Evolutionary conservation across 2,113 vertebrate genomes (phyloP).

Genomic region (Beaufortia kweichowensis): DNA sequence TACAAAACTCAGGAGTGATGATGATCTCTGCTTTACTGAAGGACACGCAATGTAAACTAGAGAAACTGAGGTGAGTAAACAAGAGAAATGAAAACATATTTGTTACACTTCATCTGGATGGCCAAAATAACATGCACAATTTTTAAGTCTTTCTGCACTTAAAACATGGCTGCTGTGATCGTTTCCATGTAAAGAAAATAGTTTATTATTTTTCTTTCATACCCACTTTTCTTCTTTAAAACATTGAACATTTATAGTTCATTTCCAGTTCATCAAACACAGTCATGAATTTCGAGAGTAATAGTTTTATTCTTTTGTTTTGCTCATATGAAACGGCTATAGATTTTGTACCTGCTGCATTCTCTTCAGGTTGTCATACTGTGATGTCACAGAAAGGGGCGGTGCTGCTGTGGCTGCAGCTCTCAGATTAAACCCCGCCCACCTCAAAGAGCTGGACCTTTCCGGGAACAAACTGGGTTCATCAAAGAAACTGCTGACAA

Average conservation of each 20-base stretch:
- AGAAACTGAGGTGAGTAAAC: constrained; percentile 57
- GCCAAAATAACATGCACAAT: no score
- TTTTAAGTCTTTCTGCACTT: no score
- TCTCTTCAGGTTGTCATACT: constrained; percentile 56
- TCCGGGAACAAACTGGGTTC: constrained; percentile 59
- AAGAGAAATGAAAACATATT: neutral
- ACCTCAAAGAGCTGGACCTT: constrained; percentile 58
- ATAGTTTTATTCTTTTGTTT: no score
- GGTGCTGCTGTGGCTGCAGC: constrained; percentile 49
- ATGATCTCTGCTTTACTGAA: constrained; percentile 53
- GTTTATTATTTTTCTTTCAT: no score
- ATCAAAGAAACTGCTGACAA: constrained; percentile 12
- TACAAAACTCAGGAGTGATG: constrained; percentile 56
- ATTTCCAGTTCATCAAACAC: no score
- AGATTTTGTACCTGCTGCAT: neutral
- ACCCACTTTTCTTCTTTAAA: neutral
- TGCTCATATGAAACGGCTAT: no score
- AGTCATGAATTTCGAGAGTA: no score
- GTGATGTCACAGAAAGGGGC: constrained; percentile 51
- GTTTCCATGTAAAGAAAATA: no score
- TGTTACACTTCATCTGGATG: no score
- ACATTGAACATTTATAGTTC: neutral
- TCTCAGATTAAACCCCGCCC: constrained; percentile 51
- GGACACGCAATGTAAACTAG: constrained; percentile 38
- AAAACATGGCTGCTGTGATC: no score